A percentile compares a stretch with the other conserved stretches of the same genome.
These are phyloP conservation scores for Drosophila prosaltans DNA, from an alignment of 1,140 invertebrate genomes.

Conservation along the genomic window DNA sequence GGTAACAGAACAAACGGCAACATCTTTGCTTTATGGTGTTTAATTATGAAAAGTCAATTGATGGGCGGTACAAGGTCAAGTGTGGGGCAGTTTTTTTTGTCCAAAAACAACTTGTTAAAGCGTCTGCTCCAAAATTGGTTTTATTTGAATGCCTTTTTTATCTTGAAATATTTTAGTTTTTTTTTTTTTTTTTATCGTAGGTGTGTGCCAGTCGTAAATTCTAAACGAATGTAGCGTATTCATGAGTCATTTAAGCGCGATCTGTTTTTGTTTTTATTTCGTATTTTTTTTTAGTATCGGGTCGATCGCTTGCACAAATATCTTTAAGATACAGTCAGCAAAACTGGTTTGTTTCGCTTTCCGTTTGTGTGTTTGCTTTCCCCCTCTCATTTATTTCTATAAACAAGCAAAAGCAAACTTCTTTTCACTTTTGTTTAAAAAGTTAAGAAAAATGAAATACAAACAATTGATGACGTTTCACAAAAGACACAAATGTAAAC, in stretches of 20 bases:
- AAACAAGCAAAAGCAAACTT: constrained; percentile 55
- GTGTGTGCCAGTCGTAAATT: constrained; percentile 43
- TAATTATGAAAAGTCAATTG: constrained; percentile 50
- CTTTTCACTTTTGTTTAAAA: constrained; percentile 61
- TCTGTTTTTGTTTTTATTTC: neutral
- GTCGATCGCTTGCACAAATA: constrained; percentile 45
- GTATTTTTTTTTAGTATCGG: constrained; percentile 40
- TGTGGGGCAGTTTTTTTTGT: neutral
- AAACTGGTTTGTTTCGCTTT: constrained; percentile 50
- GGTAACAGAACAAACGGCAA: neutral
- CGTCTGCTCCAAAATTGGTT: constrained; percentile 21
- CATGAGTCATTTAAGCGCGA: constrained; percentile 60
- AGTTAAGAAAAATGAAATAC: constrained; percentile 16
- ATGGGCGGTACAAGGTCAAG: constrained; percentile 10
- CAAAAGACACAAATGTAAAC: constrained; percentile 46
- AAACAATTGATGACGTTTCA: constrained; percentile 51
- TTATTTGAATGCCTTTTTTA: constrained; percentile 41
- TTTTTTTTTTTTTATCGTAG: constrained; percentile 17
- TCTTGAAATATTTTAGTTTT: neutral
- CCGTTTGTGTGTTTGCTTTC: neutral
- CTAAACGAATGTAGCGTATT: constrained; percentile 24
- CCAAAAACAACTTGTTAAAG: neutral
- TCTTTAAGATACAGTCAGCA: constrained; percentile 25
- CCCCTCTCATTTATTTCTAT: constrained; percentile 3
- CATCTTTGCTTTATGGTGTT: constrained; percentile 8